phyloP scores from a whole-genome alignment of 2,113 vertebrate genomes.

The Struthidea cinerea region DNA sequence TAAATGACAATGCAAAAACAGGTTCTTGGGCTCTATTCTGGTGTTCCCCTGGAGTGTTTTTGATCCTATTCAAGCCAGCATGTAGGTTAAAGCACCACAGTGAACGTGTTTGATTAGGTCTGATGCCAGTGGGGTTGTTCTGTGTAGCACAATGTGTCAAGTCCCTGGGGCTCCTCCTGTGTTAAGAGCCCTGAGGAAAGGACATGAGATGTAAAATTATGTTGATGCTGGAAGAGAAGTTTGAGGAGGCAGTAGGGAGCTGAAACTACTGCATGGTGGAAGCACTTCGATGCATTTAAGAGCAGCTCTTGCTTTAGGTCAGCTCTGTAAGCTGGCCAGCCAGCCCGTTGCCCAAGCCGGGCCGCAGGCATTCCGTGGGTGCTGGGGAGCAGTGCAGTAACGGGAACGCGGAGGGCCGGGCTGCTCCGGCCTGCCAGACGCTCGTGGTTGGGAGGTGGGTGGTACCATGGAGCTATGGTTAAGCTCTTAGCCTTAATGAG shows the following conservation, averaged over 20 bases:
- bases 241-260: background rate
- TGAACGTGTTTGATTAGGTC: background rate
- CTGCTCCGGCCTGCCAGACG: background rate
- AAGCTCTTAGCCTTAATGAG: constrained; percentile 50
- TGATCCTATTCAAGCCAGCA: background rate
- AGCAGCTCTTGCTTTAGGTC: background rate
- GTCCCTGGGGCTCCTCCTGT: background rate
- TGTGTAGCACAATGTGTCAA: background rate
- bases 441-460: constrained; percentile 14
- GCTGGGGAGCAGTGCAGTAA: background rate
- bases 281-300: background rate
- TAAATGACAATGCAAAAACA: background rate
- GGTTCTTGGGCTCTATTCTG: background rate
- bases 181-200: background rate
- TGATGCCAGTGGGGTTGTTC: background rate
- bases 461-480: background rate
- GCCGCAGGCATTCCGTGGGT: background rate
- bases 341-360: background rate
- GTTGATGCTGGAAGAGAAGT: background rate
- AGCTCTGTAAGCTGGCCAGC: background rate
- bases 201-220: background rate
- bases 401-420: background rate
- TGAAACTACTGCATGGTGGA: background rate
- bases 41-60: background rate
- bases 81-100: background rate